Base-by-base conservation (phyloP, 2,113 vertebrate species). In the Marcusenius ussheri region DNA sequence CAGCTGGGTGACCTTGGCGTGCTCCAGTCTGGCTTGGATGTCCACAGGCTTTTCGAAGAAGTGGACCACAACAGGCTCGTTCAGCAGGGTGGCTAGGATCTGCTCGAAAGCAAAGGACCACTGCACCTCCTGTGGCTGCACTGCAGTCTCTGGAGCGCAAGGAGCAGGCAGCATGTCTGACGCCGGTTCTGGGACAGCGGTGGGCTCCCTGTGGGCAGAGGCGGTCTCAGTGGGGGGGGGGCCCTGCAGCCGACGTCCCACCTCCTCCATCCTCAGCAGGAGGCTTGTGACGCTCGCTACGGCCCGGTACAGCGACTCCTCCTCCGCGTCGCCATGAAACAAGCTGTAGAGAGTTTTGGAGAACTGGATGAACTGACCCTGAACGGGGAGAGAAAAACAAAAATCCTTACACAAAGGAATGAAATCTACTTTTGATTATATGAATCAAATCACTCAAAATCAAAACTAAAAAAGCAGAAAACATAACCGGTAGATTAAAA, bases 31-130 rank as follows among this genome's bases (percentile, higher is more conserved):
- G 88, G 92, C 50, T 91, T 97, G 95, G 92, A 98, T 89, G 86
- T 98, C 95, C 19, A 95, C 90, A 6, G 96, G 95, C 94, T 96
- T 97, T 89, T 99, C 98, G 91, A 99, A 99, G 95, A 99, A 99
- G 35, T 94, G 93, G 89, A 99, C 98, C 51, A 99, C 93, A 21
- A 92, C 93, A 0, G 98, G 98, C 92, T 99, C 98, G 88, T 99
- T 99, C 89, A 99, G 95, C 88, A 99, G 95, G 5, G 98, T 99
- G 0, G 98, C 98, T 88, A 99, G 95, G 88, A 99, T 96, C 97
- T 99, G 98, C 92, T 99, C 98, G 35, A 99, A 99, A 4, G 98
- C 96, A 92, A 99, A 99, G 3, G 98, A 99, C 98, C 98, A 99
- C 46, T 98, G 97, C 0, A 93, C 93, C 47, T 91, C 95, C 0